Evolutionary conservation across 2,797 vertebrate species (phyloP).

Genomic region (Gymnoscopelus microlampas): DNA sequence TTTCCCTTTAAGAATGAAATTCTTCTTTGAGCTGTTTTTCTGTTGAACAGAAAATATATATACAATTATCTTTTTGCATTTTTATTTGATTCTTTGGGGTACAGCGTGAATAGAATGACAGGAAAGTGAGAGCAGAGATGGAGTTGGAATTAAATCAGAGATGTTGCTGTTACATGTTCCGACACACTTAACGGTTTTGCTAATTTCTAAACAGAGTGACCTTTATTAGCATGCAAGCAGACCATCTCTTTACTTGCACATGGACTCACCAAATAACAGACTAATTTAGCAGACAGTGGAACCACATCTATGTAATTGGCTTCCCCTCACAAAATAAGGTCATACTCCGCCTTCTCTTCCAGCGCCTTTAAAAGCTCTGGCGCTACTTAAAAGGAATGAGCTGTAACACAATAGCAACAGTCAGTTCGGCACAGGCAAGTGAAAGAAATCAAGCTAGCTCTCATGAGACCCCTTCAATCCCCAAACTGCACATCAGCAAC

Average conservation of each 20-base stretch:
- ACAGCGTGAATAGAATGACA: too few species aligned
- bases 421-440: slow-evolving; percentile 54
- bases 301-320: slow-evolving; percentile 46
- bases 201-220: neutral
- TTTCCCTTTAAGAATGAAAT: too few species aligned
- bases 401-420: slow-evolving; percentile 71
- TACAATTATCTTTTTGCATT: too few species aligned
- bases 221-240: neutral
- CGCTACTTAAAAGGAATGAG: slow-evolving; percentile 55
- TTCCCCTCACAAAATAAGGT: slow-evolving; percentile 54
- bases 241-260: neutral
- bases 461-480: slow-evolving; percentile 58
- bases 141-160: too few species aligned
- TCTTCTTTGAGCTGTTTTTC: too few species aligned
- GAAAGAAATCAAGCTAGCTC: slow-evolving; percentile 57
- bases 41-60: too few species aligned
- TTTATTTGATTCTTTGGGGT: too few species aligned
- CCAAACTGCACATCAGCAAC: slow-evolving; percentile 59
- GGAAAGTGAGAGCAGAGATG: too few species aligned
- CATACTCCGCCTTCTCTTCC: slow-evolving; percentile 40
- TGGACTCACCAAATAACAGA: slow-evolving; percentile 30
- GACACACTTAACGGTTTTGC: neutral
- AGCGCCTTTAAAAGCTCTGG: slow-evolving; percentile 55
- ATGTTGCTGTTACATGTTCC: too few species aligned
- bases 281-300: slow-evolving; percentile 30